phyloP scores from a whole-genome alignment of 2,797 vertebrate genomes.

The Leptatherina wallacei region DNA sequence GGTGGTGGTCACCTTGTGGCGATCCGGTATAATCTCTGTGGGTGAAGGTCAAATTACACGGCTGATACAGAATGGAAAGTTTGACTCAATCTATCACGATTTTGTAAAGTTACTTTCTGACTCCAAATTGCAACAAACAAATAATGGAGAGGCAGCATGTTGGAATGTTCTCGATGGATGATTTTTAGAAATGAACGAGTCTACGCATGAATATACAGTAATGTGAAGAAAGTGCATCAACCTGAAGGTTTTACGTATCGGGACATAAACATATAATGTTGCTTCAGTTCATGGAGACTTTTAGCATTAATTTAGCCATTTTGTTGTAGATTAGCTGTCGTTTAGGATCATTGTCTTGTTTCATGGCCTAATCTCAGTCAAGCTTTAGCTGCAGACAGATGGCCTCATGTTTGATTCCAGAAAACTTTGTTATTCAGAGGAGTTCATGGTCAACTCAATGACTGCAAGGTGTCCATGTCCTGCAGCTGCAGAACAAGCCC shows the following conservation, averaged over 20 bases:
- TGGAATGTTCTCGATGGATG: not conserved
- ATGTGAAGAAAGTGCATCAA: too few species aligned
- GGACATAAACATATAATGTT: not conserved
- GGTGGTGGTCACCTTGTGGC: constrained; percentile 31
- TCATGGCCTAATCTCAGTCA: too few species aligned
- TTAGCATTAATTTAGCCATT: not conserved
- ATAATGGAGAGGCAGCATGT: not conserved
- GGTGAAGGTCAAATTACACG: not conserved
- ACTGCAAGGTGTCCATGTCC: not conserved
- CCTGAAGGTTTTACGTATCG: too few species aligned
- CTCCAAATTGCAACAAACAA: not conserved
- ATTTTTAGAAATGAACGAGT: too few species aligned
- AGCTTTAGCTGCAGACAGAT: too few species aligned
- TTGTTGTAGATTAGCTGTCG: too few species aligned
- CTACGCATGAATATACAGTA: too few species aligned
- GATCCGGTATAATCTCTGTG: constrained; percentile 16
- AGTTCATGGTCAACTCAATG: too few species aligned
- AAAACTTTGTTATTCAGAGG: too few species aligned
- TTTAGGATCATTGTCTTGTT: too few species aligned
- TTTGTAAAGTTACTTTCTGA: not conserved
- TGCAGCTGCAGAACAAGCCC: not conserved
- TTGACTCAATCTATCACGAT: too few species aligned
- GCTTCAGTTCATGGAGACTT: not conserved
- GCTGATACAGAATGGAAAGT: not conserved
- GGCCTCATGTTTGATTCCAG: too few species aligned